Conservation (phyloP, 2,888 invertebrate genomes). For the Ceratothoa steindachneri region DNA sequence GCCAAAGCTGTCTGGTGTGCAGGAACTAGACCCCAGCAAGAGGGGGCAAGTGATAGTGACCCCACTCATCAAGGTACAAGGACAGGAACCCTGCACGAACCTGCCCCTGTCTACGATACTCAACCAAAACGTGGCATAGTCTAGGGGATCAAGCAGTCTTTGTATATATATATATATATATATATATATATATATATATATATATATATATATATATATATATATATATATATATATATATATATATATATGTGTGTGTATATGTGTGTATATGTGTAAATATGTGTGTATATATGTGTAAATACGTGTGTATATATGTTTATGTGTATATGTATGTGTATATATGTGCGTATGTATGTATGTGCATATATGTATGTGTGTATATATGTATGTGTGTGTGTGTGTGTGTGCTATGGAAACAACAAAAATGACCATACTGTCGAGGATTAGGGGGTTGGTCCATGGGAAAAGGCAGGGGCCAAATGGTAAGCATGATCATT, state of each 20-base stretch:
- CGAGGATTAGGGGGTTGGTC: no score
- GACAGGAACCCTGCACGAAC: not conserved
- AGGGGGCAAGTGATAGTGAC: no score
- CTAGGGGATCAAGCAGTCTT: not conserved
- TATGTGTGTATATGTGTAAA: conserved; percentile 7
- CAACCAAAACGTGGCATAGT: not conserved
- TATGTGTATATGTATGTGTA: conserved; percentile 12
- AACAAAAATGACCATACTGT: no score
- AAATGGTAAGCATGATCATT: no score
- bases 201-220: conserved; percentile 14
- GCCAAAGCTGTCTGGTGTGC: no score
- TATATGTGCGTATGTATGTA: conserved; percentile 2
- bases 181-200: conserved; percentile 24
- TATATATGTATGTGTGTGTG: conserved; percentile 10
- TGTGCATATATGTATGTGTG: conserved; percentile 9
- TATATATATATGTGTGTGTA: not conserved
- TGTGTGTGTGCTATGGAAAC: no score
- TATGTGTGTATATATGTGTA: conserved; percentile 9
- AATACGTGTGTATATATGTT: not conserved
- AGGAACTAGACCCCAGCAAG: no score
- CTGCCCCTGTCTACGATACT: not conserved
- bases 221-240: not conserved
- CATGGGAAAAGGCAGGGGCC: no score
- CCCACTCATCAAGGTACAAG: no score
- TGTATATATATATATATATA: conserved; percentile 21